phyloP scores from a whole-genome alignment of 2,888 invertebrate species.

The Macrosiphum euphorbiae region DNA sequence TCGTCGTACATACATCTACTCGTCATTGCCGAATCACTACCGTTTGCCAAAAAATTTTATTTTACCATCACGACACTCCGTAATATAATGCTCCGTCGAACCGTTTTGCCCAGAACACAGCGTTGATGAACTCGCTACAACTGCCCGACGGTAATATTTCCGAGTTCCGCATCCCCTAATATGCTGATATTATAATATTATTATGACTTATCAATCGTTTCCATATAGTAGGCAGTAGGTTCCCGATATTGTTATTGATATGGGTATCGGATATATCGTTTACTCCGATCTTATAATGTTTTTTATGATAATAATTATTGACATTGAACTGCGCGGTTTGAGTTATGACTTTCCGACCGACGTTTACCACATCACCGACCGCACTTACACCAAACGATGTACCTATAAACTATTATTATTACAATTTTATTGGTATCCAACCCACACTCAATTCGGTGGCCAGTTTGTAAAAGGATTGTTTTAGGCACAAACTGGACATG shows the following conservation, averaged over 20 bases:
- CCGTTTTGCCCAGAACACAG: too few species aligned
- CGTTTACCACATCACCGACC: neutral
- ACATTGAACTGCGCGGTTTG: neutral
- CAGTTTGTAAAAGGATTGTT: constrained; percentile 58
- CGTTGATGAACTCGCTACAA: too few species aligned
- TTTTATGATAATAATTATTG: neutral
- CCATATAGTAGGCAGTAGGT: neutral
- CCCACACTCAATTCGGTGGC: constrained; percentile 23
- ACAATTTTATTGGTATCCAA: neutral
- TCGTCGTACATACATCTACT: too few species aligned
- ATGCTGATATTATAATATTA: neutral
- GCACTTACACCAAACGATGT: neutral
- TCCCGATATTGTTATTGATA: too few species aligned
- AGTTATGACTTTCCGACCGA: neutral
- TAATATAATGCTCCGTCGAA: too few species aligned
- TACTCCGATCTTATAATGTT: neutral
- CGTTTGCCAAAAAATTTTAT: too few species aligned
- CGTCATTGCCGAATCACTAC: too few species aligned
- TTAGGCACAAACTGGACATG: constrained; percentile 62
- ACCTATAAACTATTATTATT: neutral
- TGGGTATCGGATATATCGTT: neutral
- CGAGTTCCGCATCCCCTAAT: too few species aligned
- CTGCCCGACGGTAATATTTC: too few species aligned
- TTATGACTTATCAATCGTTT: neutral
- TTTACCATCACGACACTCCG: too few species aligned